phyloP scores from a whole-genome alignment of 2,113 vertebrate genomes.

The Centrocercus urophasianus region DNA sequence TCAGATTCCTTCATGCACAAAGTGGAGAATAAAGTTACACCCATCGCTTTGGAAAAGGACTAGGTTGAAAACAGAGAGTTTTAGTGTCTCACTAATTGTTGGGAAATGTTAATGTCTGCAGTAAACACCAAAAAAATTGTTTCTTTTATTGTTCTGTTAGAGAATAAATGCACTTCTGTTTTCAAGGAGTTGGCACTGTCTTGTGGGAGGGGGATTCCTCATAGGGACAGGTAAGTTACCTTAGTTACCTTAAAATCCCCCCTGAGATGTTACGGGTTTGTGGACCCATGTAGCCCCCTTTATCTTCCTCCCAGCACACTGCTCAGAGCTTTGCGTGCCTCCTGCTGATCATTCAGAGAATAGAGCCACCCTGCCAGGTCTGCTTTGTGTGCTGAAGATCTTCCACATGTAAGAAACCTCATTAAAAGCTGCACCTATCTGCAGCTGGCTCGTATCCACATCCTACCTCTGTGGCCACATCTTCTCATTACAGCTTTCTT shows the following conservation, averaged over 20 bases:
- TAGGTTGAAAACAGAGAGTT: not conserved
- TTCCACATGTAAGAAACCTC: not conserved
- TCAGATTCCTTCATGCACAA: not conserved
- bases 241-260: not conserved
- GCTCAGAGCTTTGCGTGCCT: not conserved
- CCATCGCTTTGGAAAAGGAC: conserved; percentile 28
- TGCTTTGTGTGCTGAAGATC: not conserved
- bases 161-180: not conserved
- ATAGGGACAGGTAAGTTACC: not conserved
- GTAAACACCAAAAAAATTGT: not conserved
- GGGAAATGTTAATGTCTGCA: not conserved
- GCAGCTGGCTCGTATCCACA: not conserved
- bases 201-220: not conserved
- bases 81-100: not conserved
- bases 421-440: accelerated
- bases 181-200: not conserved
- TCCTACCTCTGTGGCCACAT: not conserved
- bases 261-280: not conserved
- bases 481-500: not conserved
- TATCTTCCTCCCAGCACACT: not conserved
- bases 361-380: not conserved
- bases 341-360: not conserved
- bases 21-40: not conserved
- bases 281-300: not conserved
- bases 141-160: not conserved